These are phyloP conservation scores for Luehdorfia chinensis DNA, from an alignment of 1,140 invertebrate species.

Conservation along the genomic window DNA sequence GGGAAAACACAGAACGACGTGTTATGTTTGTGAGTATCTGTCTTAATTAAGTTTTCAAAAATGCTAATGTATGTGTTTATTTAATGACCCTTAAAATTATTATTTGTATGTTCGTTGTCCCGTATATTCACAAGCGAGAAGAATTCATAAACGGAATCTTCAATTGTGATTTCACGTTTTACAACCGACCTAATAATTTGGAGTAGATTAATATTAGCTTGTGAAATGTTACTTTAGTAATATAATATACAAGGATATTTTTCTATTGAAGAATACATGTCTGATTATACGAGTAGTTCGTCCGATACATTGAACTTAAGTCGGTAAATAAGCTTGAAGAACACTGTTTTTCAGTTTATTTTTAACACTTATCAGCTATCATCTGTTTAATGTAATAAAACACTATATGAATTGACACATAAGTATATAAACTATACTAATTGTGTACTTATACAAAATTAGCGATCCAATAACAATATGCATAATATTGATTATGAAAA, in stretches of 20 bases:
- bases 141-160: conserved; percentile 17
- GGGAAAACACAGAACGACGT: conserved; percentile 6
- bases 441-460: conserved; percentile 76
- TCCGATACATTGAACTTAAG: conserved; percentile 30
- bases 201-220: conserved; percentile 26
- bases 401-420: conserved; percentile 78
- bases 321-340: conserved; percentile 49
- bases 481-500: conserved; percentile 75
- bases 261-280: conserved; percentile 25
- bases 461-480: conserved; percentile 73
- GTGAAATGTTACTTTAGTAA: conserved; percentile 10
- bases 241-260: conserved; percentile 4
- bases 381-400: conserved; percentile 75
- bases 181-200: conserved; percentile 33
- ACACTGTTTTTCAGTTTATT: conserved; percentile 54
- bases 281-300: conserved; percentile 22
- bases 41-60: conserved; percentile 1
- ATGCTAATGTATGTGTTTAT: conserved; percentile 13
- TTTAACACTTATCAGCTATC: conserved; percentile 75
- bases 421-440: conserved; percentile 79
- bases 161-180: conserved; percentile 21
- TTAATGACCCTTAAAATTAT: conserved; percentile 46
- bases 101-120: conserved; percentile 62
- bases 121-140: conserved; percentile 51
- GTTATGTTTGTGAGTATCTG: conserved; percentile 7